A percentile compares a stretch with the other conserved stretches of the same genome.
These are phyloP conservation scores for Hanleya hanleyi DNA, from an alignment of 2,888 invertebrate species.

Conservation along the genomic window DNA sequence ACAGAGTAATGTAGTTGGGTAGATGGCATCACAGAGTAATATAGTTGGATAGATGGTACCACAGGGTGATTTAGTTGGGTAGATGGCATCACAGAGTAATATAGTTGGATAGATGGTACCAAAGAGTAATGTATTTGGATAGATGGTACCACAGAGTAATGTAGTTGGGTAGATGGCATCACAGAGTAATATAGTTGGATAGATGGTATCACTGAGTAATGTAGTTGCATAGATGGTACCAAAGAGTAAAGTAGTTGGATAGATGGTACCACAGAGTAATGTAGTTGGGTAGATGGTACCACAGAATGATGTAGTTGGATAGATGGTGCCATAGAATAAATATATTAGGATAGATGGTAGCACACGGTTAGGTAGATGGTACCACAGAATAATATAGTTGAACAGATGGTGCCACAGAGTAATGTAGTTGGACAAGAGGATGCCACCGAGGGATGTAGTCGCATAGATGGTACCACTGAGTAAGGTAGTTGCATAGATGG, in stretches of 20 bases:
- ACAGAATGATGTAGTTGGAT: no score
- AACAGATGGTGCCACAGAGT: no score
- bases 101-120: not conserved
- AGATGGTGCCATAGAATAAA: no score
- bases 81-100: not conserved
- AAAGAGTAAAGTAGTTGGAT: no score
- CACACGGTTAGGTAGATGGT: no score
- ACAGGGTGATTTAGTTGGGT: not conserved
- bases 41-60: not conserved
- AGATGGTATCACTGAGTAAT: not conserved
- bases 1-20: not conserved
- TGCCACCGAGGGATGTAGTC: no score
- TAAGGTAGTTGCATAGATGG: not conserved
- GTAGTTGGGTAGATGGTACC: no score
- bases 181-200: not conserved
- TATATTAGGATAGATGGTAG: no score
- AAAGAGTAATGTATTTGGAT: not conserved
- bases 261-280: no score
- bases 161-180: not conserved
- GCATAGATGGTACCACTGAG: no score
- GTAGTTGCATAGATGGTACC: not conserved
- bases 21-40: not conserved
- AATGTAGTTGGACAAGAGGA: no score
- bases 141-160: not conserved
- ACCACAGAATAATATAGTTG: no score